Percentiles rank a stretch among this genome's conserved stretches.
Evolutionary conservation across 2,113 vertebrate genomes (phyloP).

Genomic region (Zapus hudsonius): DNA sequence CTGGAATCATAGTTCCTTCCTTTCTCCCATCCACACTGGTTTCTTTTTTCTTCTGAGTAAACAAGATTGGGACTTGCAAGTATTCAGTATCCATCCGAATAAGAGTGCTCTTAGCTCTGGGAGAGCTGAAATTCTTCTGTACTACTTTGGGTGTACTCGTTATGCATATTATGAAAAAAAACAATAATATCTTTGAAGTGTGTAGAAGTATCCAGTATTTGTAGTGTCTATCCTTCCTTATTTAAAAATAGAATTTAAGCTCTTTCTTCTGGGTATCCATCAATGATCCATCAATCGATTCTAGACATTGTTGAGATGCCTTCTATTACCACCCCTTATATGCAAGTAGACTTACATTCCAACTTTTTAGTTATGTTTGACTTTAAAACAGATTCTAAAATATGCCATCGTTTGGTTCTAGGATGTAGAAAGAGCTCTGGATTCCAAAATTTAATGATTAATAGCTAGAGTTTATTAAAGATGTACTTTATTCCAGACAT

Average conservation of each 20-base stretch:
- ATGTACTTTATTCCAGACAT: background rate
- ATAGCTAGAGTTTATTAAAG: background rate
- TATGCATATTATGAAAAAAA: background rate
- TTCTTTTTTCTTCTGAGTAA: background rate
- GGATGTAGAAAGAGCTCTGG: background rate
- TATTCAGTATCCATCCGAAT: background rate
- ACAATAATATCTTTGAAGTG: background rate
- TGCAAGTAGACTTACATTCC: background rate
- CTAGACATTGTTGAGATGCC: background rate
- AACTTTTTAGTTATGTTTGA: background rate
- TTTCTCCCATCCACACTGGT: background rate
- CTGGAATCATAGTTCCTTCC: background rate
- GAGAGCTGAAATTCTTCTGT: background rate
- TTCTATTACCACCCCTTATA: background rate
- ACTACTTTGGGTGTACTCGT: background rate
- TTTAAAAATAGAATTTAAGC: background rate
- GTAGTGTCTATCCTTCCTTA: fast-evolving
- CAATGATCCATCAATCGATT: background rate
- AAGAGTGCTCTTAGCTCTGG: background rate
- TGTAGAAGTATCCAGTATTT: fast-evolving
- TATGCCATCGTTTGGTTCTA: background rate
- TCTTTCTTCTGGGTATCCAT: background rate
- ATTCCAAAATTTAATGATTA: background rate
- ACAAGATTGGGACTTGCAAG: background rate
- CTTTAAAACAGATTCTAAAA: background rate